These are phyloP conservation scores for Agapostemon virescens DNA, from an alignment of 2,888 invertebrate genomes.

Conservation along the genomic window DNA sequence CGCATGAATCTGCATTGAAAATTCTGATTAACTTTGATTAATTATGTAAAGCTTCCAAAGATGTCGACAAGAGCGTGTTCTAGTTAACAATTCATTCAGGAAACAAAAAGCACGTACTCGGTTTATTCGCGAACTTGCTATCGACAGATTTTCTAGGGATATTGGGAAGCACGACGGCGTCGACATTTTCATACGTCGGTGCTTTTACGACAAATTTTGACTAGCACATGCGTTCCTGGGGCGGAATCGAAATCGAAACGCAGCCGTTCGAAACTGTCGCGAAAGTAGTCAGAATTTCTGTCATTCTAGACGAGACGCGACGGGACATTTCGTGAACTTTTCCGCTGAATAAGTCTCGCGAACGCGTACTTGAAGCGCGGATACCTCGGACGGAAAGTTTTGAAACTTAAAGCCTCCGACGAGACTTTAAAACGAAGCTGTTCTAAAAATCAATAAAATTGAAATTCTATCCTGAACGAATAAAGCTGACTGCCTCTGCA, in stretches of 20 bases:
- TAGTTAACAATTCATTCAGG: too few relatives aligned
- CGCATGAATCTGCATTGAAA: too few relatives aligned
- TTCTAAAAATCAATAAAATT: background rate
- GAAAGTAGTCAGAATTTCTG: background rate
- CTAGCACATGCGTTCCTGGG: background rate
- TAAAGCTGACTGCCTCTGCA: background rate
- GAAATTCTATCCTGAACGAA: background rate
- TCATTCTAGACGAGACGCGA: background rate
- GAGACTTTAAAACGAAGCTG: background rate
- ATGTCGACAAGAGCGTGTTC: background rate
- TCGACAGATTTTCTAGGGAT: background rate
- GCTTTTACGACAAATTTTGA: background rate
- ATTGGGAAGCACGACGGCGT: background rate
- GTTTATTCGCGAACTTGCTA: background rate
- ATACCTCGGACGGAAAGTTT: slow-evolving; percentile 1
- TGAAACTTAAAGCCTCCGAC: background rate
- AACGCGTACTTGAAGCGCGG: background rate
- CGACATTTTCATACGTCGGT: background rate
- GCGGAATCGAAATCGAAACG: background rate
- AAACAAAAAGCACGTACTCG: background rate
- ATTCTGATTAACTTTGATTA: background rate
- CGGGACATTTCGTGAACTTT: slow-evolving; percentile 2
- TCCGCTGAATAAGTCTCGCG: background rate
- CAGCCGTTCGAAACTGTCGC: background rate
- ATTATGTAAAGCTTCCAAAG: too few relatives aligned